Evolutionary conservation across 2,888 invertebrate species (phyloP), one percentile per base, ranked within the genome.

Genomic region (Nomada fucata): DNA sequence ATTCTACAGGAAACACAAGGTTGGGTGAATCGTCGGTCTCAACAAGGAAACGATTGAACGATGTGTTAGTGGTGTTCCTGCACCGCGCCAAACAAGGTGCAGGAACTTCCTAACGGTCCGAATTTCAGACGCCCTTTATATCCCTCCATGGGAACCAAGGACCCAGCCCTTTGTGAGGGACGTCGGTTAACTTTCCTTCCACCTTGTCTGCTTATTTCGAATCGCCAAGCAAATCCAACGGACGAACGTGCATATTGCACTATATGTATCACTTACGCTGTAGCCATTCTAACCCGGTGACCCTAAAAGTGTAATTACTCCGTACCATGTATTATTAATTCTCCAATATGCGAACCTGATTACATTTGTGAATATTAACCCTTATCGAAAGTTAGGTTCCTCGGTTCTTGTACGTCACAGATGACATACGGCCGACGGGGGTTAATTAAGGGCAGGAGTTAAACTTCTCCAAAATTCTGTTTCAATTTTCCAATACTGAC

Each of bases 91-190:
- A 55, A 69, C 60, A 44, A 59, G 26, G 18, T 44, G 52, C 50
- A 67, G 29, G 61, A 61, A 67, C 74, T 36, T 74, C 67, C 65
- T 63, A 83, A 71, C 77, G 76, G 77, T 61, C 67, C 50, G 67
- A 50, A 76, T 81, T 61, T 70, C 60, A 70, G 59, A 23, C 81
- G 44, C 47, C 65, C 69, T 73, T 82, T 69, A 68, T 75, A 64
- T 76, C 71, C 60, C 75, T 60, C 57, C 70, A 10, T 65, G 76
- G 55, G 68, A 82, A 72, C 75, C 42, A 53, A 72, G 75, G 70
- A 64, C 75, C 15, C 42, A 70, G 26, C 59, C 75, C 73, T 71
- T 82, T 80, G 70, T 79, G 50, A 20, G 10, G 44, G 18, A 2
- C 53, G 18, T 9, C 73, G 53, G 53, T 65, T 29, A 77, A 60